Evolutionary conservation across 1,140 invertebrate genomes (phyloP).

Genomic region (Calephelis nemesis): DNA sequence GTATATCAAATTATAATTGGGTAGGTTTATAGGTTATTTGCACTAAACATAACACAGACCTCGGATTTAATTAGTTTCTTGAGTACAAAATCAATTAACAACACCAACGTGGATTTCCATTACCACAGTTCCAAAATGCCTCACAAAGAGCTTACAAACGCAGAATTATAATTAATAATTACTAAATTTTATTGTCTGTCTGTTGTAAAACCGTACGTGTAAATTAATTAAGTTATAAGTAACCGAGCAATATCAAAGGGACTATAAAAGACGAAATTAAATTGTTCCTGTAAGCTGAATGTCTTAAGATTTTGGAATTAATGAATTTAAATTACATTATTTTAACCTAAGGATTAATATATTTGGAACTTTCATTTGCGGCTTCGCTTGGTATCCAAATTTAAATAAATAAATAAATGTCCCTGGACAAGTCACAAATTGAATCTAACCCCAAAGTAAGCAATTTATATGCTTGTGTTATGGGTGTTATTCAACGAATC

Average conservation of each 20-base stretch:
- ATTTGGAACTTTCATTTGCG: no score
- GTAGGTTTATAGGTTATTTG: slow-evolving; percentile 59
- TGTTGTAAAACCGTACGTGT: slow-evolving; percentile 2
- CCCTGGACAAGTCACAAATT: no score
- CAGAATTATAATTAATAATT: slow-evolving; percentile 38
- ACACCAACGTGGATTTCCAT: slow-evolving; percentile 50
- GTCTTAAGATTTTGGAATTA: slow-evolving; percentile 4
- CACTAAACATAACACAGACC: slow-evolving; percentile 69
- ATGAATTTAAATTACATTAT: not conserved
- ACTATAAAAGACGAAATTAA: not conserved
- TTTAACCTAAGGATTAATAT: no score
- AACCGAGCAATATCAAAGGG: not conserved
- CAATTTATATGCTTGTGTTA: no score
- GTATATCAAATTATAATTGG: slow-evolving; percentile 19
- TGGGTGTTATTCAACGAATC: no score
- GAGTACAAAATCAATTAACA: slow-evolving; percentile 74
- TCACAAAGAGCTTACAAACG: slow-evolving; percentile 31
- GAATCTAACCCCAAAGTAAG: no score
- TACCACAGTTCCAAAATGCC: slow-evolving; percentile 47
- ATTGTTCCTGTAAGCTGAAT: not conserved
- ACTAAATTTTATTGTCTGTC: slow-evolving; percentile 21
- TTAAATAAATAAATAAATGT: no score
- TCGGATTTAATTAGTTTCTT: slow-evolving; percentile 75
- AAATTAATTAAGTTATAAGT: slow-evolving; percentile 13
- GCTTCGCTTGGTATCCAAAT: no score